phyloP scores from a whole-genome alignment of 1,140 invertebrate species.

The Drosophila prosaltans region DNA sequence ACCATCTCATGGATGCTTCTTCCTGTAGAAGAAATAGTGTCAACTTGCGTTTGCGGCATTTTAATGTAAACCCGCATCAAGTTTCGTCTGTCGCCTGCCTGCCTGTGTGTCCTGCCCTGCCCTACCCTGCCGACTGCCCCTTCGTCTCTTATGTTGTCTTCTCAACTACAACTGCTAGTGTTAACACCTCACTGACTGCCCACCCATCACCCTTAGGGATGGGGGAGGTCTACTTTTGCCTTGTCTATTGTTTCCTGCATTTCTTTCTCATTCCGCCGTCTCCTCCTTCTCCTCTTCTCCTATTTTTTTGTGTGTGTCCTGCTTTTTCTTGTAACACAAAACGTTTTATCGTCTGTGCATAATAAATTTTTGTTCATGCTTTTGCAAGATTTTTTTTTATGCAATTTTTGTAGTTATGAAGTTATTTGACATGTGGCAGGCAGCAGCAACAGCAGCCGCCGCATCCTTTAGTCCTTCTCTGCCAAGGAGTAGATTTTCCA shows the following conservation, averaged over 20 bases:
- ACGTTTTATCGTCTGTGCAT: slow-evolving; percentile 79
- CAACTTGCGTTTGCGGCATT: slow-evolving; percentile 74
- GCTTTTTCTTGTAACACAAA: slow-evolving; percentile 50
- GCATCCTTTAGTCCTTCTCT: slow-evolving; percentile 11
- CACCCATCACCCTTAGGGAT: neutral
- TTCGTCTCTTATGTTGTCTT: slow-evolving; percentile 5
- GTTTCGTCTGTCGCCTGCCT: slow-evolving; percentile 1
- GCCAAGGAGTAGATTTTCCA: slow-evolving; percentile 41
- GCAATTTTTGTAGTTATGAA: slow-evolving; percentile 36
- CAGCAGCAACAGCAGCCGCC: slow-evolving; percentile 6
- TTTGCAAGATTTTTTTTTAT: slow-evolving; percentile 28
- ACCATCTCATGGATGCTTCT: slow-evolving; percentile 29
- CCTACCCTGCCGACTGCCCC: too few relatives aligned
- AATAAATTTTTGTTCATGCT: slow-evolving; percentile 67
- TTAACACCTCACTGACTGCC: slow-evolving; percentile 57
- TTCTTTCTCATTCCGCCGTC: slow-evolving; percentile 8
- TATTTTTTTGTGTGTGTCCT: slow-evolving; percentile 28
- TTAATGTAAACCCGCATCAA: slow-evolving; percentile 49
- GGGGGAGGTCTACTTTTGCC: slow-evolving; percentile 10
- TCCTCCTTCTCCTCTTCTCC: neutral
- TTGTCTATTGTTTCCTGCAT: slow-evolving; percentile 76
- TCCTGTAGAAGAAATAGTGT: slow-evolving; percentile 74
- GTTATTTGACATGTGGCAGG: slow-evolving; percentile 64
- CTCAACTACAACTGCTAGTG: slow-evolving; percentile 33
- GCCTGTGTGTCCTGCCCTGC: too few relatives aligned